Evolutionary conservation across 2,888 invertebrate species (phyloP).

Genomic region (Liopterus haemorrhoidalis): DNA sequence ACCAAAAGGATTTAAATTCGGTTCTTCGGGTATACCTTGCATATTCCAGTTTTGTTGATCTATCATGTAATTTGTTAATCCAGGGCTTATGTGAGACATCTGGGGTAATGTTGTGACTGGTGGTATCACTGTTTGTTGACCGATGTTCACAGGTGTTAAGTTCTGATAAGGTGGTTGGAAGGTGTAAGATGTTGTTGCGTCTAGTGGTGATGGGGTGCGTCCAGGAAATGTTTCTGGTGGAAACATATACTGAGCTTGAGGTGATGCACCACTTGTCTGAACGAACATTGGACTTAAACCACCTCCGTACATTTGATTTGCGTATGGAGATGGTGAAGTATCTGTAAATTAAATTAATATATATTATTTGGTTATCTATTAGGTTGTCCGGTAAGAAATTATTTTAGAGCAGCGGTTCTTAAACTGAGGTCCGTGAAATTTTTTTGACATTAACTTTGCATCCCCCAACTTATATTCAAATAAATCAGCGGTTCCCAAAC

Average conservation of each 20-base stretch:
- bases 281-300: slow-evolving; percentile 33
- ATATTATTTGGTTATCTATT: slow-evolving; percentile 8
- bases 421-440: too few relatives aligned
- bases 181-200: slow-evolving; percentile 14
- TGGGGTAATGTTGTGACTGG: slow-evolving; percentile 14
- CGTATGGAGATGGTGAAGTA: slow-evolving; percentile 39
- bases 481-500: too few relatives aligned
- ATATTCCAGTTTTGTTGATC: slow-evolving; percentile 21
- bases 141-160: slow-evolving; percentile 21
- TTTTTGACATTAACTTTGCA: too few relatives aligned
- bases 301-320: slow-evolving; percentile 30
- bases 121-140: slow-evolving; percentile 19
- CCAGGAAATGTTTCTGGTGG: slow-evolving; percentile 16
- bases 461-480: too few relatives aligned
- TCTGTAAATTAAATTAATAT: slow-evolving; percentile 31
- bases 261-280: slow-evolving; percentile 26
- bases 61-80: slow-evolving; percentile 17
- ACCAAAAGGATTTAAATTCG: slow-evolving; percentile 10
- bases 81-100: slow-evolving; percentile 21
- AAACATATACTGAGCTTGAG: slow-evolving; percentile 22
- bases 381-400: too few relatives aligned
- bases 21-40: slow-evolving; percentile 6
- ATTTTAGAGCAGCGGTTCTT: too few relatives aligned
- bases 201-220: slow-evolving; percentile 19
- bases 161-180: slow-evolving; percentile 16